Evolutionary conservation across 2,797 vertebrate species (phyloP).

Genomic region (Sebastes goodei): DNA sequence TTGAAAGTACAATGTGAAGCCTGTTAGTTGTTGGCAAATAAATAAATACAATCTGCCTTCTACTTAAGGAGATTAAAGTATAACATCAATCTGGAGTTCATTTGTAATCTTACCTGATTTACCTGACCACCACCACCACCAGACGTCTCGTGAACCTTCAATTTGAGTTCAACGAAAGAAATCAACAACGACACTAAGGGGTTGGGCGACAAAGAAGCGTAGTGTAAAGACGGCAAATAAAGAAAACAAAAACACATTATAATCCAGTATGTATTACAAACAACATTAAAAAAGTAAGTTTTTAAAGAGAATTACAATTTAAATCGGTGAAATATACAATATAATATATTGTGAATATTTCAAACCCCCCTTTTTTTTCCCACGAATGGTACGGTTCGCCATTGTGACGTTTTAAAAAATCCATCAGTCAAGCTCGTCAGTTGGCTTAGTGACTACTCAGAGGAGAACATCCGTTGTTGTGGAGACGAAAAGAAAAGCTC

Average conservation of each 20-base stretch:
- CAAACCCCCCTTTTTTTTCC: not conserved
- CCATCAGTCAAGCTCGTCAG: slow-evolving; percentile 71
- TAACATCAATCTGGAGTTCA: not conserved
- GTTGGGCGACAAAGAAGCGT: rapidly evolving
- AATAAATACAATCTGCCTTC: not conserved
- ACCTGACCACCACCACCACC: slow-evolving; percentile 49
- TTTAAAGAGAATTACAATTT: rapidly evolving
- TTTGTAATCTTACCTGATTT: slow-evolving; percentile 24
- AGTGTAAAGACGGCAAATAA: rapidly evolving
- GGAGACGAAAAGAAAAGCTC: slow-evolving; percentile 57
- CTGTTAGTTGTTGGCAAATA: not conserved
- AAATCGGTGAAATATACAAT: not conserved
- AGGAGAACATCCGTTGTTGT: slow-evolving; percentile 77
- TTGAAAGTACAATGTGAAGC: not conserved
- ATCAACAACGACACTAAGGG: slow-evolving; percentile 36
- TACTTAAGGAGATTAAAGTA: not conserved
- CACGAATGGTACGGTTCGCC: slow-evolving; percentile 66
- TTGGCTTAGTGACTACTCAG: slow-evolving; percentile 68
- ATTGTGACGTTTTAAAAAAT: slow-evolving; percentile 81
- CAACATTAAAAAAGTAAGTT: rapidly evolving
- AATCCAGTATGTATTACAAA: rapidly evolving
- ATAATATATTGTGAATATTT: not conserved
- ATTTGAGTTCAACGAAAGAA: slow-evolving; percentile 69
- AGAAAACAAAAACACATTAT: rapidly evolving
- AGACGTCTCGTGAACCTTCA: slow-evolving; percentile 75